phyloP scores from a whole-genome alignment of 2,113 vertebrate species.

The Lathamus discolor region DNA sequence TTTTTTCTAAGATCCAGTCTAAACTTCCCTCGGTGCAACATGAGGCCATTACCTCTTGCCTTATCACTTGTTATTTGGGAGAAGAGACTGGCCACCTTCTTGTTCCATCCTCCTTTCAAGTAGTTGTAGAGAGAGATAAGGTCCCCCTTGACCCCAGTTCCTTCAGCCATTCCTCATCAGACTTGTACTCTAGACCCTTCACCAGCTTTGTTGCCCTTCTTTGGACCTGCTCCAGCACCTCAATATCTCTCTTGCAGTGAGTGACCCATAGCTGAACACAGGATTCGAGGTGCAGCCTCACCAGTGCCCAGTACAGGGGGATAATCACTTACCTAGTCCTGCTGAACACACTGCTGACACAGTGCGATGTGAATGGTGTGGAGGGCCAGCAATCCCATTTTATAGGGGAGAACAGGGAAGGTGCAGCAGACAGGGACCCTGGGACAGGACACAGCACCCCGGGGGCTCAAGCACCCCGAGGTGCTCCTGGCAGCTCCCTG shows the following conservation, averaged over 20 bases:
- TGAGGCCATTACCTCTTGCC: background rate
- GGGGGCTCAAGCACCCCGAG: background rate
- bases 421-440: no score
- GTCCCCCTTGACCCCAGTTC: background rate
- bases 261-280: background rate
- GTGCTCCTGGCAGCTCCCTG: background rate
- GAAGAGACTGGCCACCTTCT: background rate
- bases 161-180: background rate
- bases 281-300: background rate
- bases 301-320: background rate
- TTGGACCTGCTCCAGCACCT: background rate
- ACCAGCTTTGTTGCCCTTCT: background rate
- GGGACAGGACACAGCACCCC: background rate
- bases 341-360: background rate
- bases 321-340: background rate
- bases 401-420: background rate
- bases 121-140: background rate
- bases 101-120: background rate
- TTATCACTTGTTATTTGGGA: background rate
- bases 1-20: background rate
- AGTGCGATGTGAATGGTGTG: rapidly evolving
- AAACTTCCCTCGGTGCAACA: background rate
- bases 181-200: background rate
- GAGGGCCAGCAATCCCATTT: background rate
- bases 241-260: background rate